phyloP scores from a whole-genome alignment of 2,797 vertebrate genomes.

The Antrozous pallidus region DNA sequence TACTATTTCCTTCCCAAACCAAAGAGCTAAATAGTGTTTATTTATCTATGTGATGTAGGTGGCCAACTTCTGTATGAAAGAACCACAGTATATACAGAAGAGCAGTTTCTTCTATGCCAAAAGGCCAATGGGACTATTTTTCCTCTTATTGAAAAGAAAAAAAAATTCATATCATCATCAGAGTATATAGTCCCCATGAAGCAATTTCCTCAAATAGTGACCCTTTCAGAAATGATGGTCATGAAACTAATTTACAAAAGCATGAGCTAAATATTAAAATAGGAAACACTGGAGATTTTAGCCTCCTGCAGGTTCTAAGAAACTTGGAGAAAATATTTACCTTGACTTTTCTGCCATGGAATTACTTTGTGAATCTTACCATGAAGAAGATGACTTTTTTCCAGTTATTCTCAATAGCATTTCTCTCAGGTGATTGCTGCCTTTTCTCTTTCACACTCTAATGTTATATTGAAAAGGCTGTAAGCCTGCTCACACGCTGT shows the following conservation, averaged over 20 bases:
- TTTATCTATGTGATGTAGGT: background rate
- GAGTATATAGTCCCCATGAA: background rate
- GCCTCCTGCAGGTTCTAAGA: slow-evolving; percentile 61
- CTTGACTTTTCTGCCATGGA: slow-evolving; percentile 62
- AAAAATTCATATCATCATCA: background rate
- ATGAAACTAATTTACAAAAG: slow-evolving; percentile 67
- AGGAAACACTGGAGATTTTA: slow-evolving; percentile 49
- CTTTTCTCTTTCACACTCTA: slow-evolving; percentile 70
- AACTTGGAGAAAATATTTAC: slow-evolving; percentile 75
- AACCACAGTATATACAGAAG: background rate
- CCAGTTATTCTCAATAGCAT: slow-evolving; percentile 68
- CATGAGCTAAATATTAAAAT: slow-evolving; percentile 67
- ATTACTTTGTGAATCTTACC: slow-evolving; percentile 76
- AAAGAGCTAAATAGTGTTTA: background rate
- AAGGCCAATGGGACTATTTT: background rate
- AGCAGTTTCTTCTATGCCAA: background rate
- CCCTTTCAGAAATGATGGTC: slow-evolving; percentile 47
- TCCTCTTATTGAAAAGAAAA: background rate
- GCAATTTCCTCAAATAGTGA: slow-evolving; percentile 58
- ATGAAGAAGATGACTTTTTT: slow-evolving; percentile 72
- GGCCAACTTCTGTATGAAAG: background rate
- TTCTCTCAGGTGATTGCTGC: slow-evolving; percentile 67
- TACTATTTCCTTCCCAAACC: slow-evolving; percentile 20
- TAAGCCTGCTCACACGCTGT: slow-evolving; percentile 64
- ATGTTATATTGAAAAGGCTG: slow-evolving; percentile 71